These are phyloP conservation scores for Arvicanthis niloticus DNA, from an alignment of 2,113 vertebrate species.

Conservation along the genomic window DNA sequence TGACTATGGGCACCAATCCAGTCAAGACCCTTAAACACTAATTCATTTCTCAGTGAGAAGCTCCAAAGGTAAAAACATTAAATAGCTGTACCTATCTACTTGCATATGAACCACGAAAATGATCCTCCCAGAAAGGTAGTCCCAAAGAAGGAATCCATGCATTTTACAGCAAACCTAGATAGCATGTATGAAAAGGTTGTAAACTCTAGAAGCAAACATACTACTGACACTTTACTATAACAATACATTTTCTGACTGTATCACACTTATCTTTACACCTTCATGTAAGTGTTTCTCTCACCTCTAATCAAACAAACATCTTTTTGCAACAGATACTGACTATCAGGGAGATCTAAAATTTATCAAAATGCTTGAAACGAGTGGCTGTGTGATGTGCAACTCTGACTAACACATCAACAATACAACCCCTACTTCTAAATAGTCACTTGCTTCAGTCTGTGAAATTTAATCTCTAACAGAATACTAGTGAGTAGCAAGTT, in stretches of 20 bases:
- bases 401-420: not conserved
- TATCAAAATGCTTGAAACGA: not conserved
- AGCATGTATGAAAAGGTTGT: not conserved
- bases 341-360: not conserved
- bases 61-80: not conserved
- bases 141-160: not conserved
- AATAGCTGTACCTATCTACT: not conserved
- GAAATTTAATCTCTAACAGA: not conserved
- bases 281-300: not conserved
- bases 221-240: not conserved
- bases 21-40: not conserved
- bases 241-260: not conserved
- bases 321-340: not conserved
- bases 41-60: fast-evolving
- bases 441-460: not conserved
- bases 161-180: too few species aligned
- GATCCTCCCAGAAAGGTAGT: not conserved
- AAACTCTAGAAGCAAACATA: too few species aligned
- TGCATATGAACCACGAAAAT: not conserved
- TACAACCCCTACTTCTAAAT: not conserved
- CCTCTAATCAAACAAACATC: not conserved
- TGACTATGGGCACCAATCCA: not conserved
- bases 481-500: not conserved
- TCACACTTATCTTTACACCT: not conserved
- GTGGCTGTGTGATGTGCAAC: not conserved